phyloP scores from a whole-genome alignment of 2,797 vertebrate genomes.

The Anomalospiza imberbis region DNA sequence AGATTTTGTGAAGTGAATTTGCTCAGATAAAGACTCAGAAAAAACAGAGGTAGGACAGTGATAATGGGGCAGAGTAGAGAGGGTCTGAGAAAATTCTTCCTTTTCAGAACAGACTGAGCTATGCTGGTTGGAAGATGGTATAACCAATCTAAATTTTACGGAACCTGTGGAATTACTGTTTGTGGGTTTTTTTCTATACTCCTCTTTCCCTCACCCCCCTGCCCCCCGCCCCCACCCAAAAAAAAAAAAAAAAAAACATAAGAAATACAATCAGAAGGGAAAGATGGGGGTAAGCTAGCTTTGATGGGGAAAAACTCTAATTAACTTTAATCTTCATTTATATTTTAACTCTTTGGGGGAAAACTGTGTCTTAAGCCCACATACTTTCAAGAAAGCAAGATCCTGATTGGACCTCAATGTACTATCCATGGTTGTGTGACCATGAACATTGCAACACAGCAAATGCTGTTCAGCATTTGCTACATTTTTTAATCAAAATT shows the following conservation, averaged over 20 bases:
- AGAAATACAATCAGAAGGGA: neutral
- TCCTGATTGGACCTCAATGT: neutral
- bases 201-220: no score
- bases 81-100: neutral
- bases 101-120: neutral
- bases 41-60: neutral
- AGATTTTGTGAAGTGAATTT: neutral
- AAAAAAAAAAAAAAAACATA: neutral
- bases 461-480: neutral
- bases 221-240: accelerated
- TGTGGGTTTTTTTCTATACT: accelerated
- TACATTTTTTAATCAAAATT: neutral
- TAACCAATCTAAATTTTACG: neutral
- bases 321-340: neutral
- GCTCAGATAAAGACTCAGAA: neutral
- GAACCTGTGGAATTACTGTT: neutral
- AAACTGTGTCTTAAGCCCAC: neutral
- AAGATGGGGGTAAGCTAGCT: accelerated
- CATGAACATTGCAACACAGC: neutral
- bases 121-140: neutral
- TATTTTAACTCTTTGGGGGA: neutral
- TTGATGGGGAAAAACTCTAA: neutral
- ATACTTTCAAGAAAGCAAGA: neutral
- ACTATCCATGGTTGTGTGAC: neutral
- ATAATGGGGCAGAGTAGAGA: accelerated